Evolutionary conservation across 1,140 invertebrate species (phyloP), one percentile per base, ranked within the genome.

Genomic region (Caenorhabditis latens): DNA sequence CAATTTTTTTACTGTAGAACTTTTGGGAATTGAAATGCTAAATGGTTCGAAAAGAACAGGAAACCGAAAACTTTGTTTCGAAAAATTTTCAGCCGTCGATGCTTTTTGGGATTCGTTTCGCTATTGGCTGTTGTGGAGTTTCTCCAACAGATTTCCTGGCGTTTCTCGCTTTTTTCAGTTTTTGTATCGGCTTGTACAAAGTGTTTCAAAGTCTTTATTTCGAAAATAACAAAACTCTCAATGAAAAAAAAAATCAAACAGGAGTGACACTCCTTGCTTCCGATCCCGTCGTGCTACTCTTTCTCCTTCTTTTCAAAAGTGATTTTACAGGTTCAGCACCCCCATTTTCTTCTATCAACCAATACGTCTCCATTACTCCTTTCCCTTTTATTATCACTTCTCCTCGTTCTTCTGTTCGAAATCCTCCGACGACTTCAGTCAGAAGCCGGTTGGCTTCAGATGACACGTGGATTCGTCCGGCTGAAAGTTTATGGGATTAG

Each of bases 341-440:
- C 14, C 50, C 82, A 40, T 86, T 57, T 21, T 87, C 79, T 50
- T 32, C 65, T 8, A 95, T 94, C 32, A 97, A 92, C 96, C 96
- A 98, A 92, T 96, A 97, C 0, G 97, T 97, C 91, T 96, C 97
- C 96, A 98, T 97, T 40, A 94, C 94, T 48, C 96, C 96, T 96
- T 93, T 89, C 93, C 92, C 89, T 86, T 92, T 92, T 63, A 92
- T 90, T 43, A 92, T 90, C n/a, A 92, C 86, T 86, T 92, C 91
- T 5, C 91, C 91, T 55, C 91, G 53, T 40, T 61, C 42, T 84
- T 92, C 90, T 53, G 92, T 92, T 24, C 87, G 40, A 84, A 90
- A 92, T 50, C 90, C 91, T 14, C 90, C 89, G 43, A 91, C 65
- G n/a, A 90, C 53, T 61, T 91, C 42, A 40, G 89, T 91, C 16